Evolutionary conservation across 2,797 vertebrate genomes (phyloP).

Genomic region (Etheostoma perlongum): DNA sequence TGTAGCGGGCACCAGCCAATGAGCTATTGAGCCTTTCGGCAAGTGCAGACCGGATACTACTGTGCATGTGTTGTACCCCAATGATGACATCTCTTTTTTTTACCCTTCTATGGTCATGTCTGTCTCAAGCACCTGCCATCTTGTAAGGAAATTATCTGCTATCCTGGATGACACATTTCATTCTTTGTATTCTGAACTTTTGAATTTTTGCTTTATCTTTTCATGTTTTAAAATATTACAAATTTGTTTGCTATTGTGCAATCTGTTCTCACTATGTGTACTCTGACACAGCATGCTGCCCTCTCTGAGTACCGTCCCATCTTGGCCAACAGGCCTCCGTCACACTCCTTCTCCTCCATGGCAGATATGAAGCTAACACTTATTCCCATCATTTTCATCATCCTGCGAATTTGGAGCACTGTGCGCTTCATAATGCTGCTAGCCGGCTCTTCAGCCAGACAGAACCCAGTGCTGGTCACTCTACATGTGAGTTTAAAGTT

Average conservation of each 20-base stretch:
- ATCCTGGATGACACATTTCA: background rate
- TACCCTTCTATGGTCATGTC: background rate
- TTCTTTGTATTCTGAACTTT: background rate
- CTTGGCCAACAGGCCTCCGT: constrained; percentile 77
- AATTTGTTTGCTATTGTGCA: background rate
- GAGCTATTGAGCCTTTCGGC: too few relatives aligned
- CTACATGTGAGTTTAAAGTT: constrained; percentile 89
- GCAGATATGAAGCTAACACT: constrained; percentile 94
- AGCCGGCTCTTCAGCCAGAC: constrained; percentile 84
- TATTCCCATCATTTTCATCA: constrained; percentile 95
- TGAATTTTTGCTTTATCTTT: background rate
- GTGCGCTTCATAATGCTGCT: constrained; percentile 93
- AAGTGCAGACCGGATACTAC: too few relatives aligned
- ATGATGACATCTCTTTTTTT: too few relatives aligned
- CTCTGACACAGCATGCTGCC: constrained; percentile 85
- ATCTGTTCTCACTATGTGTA: background rate
- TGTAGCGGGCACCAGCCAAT: too few relatives aligned
- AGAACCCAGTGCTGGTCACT: constrained; percentile 88
- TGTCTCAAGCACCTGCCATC: background rate
- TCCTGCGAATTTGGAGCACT: constrained; percentile 95
- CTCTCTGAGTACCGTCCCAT: constrained; percentile 96
- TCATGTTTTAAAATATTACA: background rate
- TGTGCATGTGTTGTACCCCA: too few relatives aligned
- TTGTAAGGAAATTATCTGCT: background rate
- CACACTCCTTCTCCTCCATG: constrained; percentile 79